phyloP scores from a whole-genome alignment of 2,888 invertebrate species.

The Athalia cordata region DNA sequence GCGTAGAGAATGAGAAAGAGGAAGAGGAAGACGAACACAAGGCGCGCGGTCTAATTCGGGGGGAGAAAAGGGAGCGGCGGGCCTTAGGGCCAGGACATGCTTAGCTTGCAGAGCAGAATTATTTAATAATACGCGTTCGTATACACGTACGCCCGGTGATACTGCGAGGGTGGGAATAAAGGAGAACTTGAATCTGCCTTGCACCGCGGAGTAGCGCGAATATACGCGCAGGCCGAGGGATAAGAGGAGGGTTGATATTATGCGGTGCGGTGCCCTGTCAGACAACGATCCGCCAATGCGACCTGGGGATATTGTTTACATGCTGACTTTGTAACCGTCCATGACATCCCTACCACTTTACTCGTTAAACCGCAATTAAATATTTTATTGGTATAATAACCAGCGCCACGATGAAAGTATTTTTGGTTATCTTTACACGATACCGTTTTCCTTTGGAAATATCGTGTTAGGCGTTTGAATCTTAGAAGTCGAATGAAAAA shows the following conservation, averaged over 20 bases:
- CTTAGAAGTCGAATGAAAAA: no score
- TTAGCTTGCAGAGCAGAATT: slow-evolving; percentile 54
- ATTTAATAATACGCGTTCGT: slow-evolving; percentile 55
- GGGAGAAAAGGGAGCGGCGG: background rate
- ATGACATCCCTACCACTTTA: slow-evolving; percentile 52
- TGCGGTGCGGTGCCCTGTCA: slow-evolving; percentile 46
- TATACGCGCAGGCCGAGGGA: slow-evolving; percentile 10
- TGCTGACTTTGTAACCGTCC: slow-evolving; percentile 54
- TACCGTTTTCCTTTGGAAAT: no score
- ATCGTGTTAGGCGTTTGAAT: background rate
- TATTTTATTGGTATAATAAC: slow-evolving; percentile 52
- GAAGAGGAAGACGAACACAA: background rate
- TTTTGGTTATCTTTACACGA: no score
- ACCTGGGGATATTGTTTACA: slow-evolving; percentile 53
- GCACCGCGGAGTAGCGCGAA: slow-evolving; percentile 41
- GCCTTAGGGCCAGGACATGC: slow-evolving; percentile 50
- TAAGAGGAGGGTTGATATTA: slow-evolving; percentile 51
- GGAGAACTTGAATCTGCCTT: slow-evolving; percentile 12
- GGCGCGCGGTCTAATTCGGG: slow-evolving; percentile 49
- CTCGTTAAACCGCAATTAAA: slow-evolving; percentile 55
- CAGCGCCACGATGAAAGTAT: no score
- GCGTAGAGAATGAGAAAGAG: slow-evolving; percentile 36
- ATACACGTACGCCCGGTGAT: slow-evolving; percentile 27
- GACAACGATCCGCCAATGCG: slow-evolving; percentile 34
- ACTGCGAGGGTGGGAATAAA: slow-evolving; percentile 18